Conservation (phyloP, 2,797 vertebrate species). For the Bradypodion pumilum region DNA sequence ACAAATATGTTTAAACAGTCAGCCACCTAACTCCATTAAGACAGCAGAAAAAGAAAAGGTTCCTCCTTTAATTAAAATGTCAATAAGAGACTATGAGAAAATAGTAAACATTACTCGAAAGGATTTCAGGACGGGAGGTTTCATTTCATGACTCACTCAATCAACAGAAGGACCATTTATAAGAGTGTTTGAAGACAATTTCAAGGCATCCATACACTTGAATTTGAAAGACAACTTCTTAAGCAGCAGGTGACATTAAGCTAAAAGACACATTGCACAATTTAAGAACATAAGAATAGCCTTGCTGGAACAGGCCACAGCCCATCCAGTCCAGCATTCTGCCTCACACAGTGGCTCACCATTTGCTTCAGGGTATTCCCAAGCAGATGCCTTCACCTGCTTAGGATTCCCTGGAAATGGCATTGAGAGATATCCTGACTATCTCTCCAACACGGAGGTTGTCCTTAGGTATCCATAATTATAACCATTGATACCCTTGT, state of each 20-base stretch:
- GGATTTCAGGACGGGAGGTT: constrained; percentile 56
- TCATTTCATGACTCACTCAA: constrained; percentile 68
- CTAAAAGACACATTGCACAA: not conserved
- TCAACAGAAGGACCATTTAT: constrained; percentile 62
- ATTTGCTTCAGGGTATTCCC: too few relatives aligned
- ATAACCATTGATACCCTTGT: too few relatives aligned
- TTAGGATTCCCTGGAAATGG: too few relatives aligned
- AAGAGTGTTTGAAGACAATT: constrained; percentile 65
- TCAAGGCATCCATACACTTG: constrained; percentile 45
- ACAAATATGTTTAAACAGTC: constrained; percentile 58
- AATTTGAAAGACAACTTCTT: constrained; percentile 39
- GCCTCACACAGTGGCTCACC: too few relatives aligned
- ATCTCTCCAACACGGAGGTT: too few relatives aligned
- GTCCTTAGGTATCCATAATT: too few relatives aligned
- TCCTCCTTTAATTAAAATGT: constrained; percentile 69
- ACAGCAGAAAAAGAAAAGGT: constrained; percentile 61
- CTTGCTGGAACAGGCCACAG: too few relatives aligned
- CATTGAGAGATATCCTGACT: too few relatives aligned
- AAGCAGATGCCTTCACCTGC: too few relatives aligned
- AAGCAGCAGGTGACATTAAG: not conserved
- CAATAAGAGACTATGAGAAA: constrained; percentile 60
- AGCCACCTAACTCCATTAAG: constrained; percentile 65
- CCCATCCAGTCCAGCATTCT: too few relatives aligned
- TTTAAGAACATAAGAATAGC: too few relatives aligned
- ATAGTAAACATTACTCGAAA: constrained; percentile 65